phyloP scores from a whole-genome alignment of 35 echinoderm and acorn worm genomes.

The Acanthaster planci region DNA sequence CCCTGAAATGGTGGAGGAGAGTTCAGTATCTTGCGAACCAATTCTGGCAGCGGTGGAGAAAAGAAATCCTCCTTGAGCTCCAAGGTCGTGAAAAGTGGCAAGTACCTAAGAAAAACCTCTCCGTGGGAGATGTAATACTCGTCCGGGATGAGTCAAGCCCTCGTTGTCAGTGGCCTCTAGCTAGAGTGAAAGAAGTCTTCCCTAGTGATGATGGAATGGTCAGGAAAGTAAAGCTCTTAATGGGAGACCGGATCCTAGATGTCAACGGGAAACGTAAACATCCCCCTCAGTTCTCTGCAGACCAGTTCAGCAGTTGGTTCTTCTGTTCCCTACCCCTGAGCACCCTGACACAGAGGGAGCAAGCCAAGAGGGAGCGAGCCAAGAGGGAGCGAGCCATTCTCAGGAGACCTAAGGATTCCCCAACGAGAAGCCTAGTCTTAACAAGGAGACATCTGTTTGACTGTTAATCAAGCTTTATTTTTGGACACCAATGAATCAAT shows the following conservation, averaged over 20 bases:
- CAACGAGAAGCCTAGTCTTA: no score
- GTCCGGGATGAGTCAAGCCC: constrained; percentile 14
- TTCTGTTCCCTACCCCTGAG: constrained; percentile 4
- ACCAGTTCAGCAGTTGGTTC: constrained; percentile 38
- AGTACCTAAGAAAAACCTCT: constrained; percentile 6
- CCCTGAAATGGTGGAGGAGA: constrained; percentile 45
- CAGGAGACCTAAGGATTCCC: no score
- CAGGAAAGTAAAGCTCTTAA: constrained; percentile 56
- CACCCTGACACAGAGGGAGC: no score
- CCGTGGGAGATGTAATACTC: constrained; percentile 50
- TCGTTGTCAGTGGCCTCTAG: constrained; percentile 43
- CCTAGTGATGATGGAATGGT: constrained; percentile 44
- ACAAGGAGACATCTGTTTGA: no score
- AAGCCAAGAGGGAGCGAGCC: no score
- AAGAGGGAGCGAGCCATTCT: no score
- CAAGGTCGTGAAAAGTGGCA: constrained; percentile 47
- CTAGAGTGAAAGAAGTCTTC: constrained; percentile 32
- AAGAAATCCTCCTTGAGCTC: constrained; percentile 34
- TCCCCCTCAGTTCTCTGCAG: background rate
- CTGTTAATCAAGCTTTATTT: no score
- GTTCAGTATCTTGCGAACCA: constrained; percentile 61
- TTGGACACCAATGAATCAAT: no score
- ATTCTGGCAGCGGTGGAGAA: constrained; percentile 65
- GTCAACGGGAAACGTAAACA: background rate
- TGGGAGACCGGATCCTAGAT: background rate